Evolutionary conservation across 2,797 vertebrate genomes (phyloP).

Genomic region (Anabacerthia variegaticeps): DNA sequence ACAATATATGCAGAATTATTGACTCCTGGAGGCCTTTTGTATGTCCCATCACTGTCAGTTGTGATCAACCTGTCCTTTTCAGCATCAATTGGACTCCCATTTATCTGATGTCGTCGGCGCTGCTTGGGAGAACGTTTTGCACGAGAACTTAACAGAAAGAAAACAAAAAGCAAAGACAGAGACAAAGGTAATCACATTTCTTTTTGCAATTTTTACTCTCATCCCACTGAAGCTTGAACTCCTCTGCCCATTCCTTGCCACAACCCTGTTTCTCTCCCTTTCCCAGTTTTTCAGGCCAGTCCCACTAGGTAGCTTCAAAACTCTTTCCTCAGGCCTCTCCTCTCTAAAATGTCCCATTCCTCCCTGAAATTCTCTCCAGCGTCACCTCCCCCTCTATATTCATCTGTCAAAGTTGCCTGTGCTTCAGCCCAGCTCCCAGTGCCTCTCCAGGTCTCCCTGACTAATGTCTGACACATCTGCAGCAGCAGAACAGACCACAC

Average conservation of each 20-base stretch:
- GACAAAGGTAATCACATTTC: not conserved
- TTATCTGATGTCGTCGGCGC: slow-evolving; percentile 86
- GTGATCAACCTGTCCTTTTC: slow-evolving; percentile 93
- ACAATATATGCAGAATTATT: slow-evolving; percentile 98
- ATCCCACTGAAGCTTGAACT: not conserved
- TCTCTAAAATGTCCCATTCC: not conserved
- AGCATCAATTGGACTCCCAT: slow-evolving; percentile 85
- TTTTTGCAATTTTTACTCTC: not conserved
- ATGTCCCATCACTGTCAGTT: slow-evolving; percentile 90
- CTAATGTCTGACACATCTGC: not conserved
- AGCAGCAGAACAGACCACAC: not conserved
- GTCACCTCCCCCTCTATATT: not conserved
- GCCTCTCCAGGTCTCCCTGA: not conserved
- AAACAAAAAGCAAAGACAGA: not conserved
- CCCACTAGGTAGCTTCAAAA: not conserved
- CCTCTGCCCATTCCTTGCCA: not conserved
- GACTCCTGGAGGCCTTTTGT: slow-evolving; percentile 93
- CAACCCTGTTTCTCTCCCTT: not conserved
- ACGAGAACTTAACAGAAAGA: slow-evolving; percentile 77
- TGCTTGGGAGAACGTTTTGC: slow-evolving; percentile 90
- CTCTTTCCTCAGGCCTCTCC: not conserved
- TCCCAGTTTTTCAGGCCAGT: not conserved
- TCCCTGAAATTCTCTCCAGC: not conserved
- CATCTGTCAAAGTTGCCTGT: not conserved
- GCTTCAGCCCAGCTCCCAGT: not conserved